A percentile compares a stretch with the other conserved stretches of the same genome.
Conservation (phyloP, 2,113 vertebrate species). For the Thermophis baileyi region DNA sequence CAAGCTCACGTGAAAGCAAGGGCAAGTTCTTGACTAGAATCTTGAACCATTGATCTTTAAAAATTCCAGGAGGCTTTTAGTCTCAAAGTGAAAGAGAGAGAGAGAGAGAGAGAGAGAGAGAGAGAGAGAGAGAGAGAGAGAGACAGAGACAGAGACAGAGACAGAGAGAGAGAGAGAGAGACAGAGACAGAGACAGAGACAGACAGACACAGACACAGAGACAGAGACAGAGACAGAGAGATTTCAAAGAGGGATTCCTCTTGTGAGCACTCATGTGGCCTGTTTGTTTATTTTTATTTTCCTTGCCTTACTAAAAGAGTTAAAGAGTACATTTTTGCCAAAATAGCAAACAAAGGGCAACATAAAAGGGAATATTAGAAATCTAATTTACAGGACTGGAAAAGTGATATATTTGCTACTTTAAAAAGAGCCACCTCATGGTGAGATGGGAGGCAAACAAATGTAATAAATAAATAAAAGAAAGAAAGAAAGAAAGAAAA, state of each 20-base stretch:
- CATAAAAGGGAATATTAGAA: not conserved
- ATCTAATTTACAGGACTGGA: not conserved
- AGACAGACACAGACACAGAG: too few relatives aligned
- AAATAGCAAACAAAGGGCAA: not conserved
- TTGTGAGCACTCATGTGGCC: not conserved
- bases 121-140: not conserved
- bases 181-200: not conserved
- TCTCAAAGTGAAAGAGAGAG: not conserved
- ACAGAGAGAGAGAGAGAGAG: too few relatives aligned
- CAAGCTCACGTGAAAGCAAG: not conserved
- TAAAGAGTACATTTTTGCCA: not conserved
- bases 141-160: too few relatives aligned
- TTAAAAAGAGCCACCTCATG: not conserved
- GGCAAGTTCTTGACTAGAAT: not conserved
- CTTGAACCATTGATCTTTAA: not conserved
- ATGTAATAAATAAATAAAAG: not conserved
- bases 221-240: too few relatives aligned
- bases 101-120: not conserved
- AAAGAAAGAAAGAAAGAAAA: not conserved
- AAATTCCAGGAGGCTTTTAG: not conserved
- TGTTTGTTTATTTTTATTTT: not conserved
- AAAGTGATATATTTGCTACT: not conserved
- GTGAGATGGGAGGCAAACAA: not conserved
- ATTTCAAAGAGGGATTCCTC: not conserved
- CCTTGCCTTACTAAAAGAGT: not conserved